Base-by-base conservation (phyloP, 2,888 invertebrate genomes). In the Microdon myrmicae region DNA sequence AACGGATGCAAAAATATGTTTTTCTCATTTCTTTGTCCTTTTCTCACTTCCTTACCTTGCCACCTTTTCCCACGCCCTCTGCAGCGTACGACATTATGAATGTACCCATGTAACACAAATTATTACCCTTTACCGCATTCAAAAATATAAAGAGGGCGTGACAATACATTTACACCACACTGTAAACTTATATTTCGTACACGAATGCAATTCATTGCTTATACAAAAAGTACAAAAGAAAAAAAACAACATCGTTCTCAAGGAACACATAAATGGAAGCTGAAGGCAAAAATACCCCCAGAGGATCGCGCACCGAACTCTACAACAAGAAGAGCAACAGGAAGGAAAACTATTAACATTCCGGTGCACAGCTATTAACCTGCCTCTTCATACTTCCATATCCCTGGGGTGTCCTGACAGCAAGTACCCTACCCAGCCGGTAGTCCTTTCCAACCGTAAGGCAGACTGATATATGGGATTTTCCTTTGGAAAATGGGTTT, bases 271-370 rank as follows among this genome's bases (percentile, higher is more conserved):
- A 17, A 41, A 6, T n/a, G 12, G 9, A 14, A 23, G 35, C 23
- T 22, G 6, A 41, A 14, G 28, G 31, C 9, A 48, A 39, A 45
- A 8, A 3, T 20, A 47, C 28, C 10, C 53, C 53, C 23, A 10
- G 43, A 58, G 64, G 51, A 53, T 47, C 45, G 34, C 41, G 29
- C 37, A 67, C 26, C 44, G 53, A 48, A 56, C 47, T 49, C 39
- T 39, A 37, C 38, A 47, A 53, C 43, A 58, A 64, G 51, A 51
- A 58, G 56, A 69, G 69, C 69, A 70, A 70, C 69, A 70, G 69
- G 69, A 70, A 70, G 68, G 69, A 69, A 70, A 69, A 69, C 69
- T 70, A 70, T 70, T 70, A 70, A 70, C 68, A 70, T 70, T 70
- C 68, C 68, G 69, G 67, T 69, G 68, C 68, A 68, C 66, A 69